Base-by-base conservation (phyloP, 1,140 invertebrate genomes). In the Trypoxylus dichotomus region DNA sequence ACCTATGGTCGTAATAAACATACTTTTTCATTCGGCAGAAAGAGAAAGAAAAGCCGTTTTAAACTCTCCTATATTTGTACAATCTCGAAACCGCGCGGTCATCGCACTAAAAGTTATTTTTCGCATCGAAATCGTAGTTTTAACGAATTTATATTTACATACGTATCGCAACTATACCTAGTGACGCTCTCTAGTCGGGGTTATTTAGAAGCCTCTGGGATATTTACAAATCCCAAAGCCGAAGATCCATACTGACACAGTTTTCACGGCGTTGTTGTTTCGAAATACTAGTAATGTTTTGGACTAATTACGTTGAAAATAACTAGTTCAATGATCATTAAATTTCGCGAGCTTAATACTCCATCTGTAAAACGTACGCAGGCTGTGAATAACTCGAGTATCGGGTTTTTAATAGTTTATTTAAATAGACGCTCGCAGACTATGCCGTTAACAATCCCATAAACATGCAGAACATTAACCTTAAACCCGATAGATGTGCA, bases 281-380 rank as follows among this genome's bases (percentile, higher is more conserved):
- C 47, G 47, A 54, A 54, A 54, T 19, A 54, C 13, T 19, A 37
- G 32, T 8, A 37, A 54, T 15, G 47, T n/a, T 54, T 37, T 19
- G 47, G 19, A 54, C 15, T 54, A 19, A 54, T 19, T 54, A n/a
- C 47, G 47, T 6, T 54, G 47, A 54, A 54, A 54, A 54, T 54
- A 54, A 54, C 47, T 54, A 54, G 47, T 54, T 54, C 13, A 54
- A 54, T 54, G 47, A 54, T 54, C 47, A 54, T 54, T 54, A 54
- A 54, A 19, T 54, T 54, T 5, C 19, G 15, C 13, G 47, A 21
- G 47, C 47, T 54, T 54, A 19, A n/a, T 54, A 54, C 15, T 54
- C 47, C 7, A 54, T 37, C 32, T 37, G 13, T n/a, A 5, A n/a
- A 54, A 54, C n/a, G 47, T n/a, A 54, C 47, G 47, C 47, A 3